A percentile compares a stretch with the other conserved stretches of the same genome.
phyloP scores from a whole-genome alignment of 2,888 invertebrate species.

The Drosophila pegasa region DNA sequence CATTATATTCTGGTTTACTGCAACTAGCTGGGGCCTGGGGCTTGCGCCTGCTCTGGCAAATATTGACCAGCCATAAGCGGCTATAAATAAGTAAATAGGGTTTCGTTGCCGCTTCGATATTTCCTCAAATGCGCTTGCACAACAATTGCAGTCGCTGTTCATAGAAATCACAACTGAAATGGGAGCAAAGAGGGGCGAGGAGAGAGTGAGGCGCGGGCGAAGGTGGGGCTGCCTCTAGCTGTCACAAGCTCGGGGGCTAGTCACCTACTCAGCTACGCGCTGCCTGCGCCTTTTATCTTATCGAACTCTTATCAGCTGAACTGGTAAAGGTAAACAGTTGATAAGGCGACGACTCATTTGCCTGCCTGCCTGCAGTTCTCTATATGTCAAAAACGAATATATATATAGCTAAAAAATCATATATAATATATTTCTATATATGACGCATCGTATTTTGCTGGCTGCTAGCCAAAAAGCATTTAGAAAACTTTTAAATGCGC shows the following conservation, averaged over 20 bases:
- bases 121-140: slow-evolving; percentile 41
- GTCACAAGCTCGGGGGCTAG: slow-evolving; percentile 24
- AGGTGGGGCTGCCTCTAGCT: not conserved
- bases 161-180: slow-evolving; percentile 44
- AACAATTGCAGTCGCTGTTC: slow-evolving; percentile 48
- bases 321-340: slow-evolving; percentile 38
- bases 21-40: not conserved
- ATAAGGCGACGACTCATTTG: slow-evolving; percentile 46
- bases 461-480: slow-evolving; percentile 14
- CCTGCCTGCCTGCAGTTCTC: slow-evolving; percentile 17
- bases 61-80: slow-evolving; percentile 43
- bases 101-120: slow-evolving; percentile 38
- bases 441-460: slow-evolving; percentile 35
- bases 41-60: slow-evolving; percentile 19
- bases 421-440: not conserved
- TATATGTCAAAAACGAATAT: not conserved
- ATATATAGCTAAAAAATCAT: not conserved
- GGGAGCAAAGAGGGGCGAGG: not conserved
- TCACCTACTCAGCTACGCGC: slow-evolving; percentile 22
- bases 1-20: slow-evolving; percentile 56
- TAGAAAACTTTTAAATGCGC: slow-evolving; percentile 22
- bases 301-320: slow-evolving; percentile 43
- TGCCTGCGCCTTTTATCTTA: slow-evolving; percentile 43
- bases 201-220: too few species aligned
- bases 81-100: slow-evolving; percentile 29